Conservation (phyloP, 2,113 vertebrate genomes). For the Pseudopipra pipra region DNA sequence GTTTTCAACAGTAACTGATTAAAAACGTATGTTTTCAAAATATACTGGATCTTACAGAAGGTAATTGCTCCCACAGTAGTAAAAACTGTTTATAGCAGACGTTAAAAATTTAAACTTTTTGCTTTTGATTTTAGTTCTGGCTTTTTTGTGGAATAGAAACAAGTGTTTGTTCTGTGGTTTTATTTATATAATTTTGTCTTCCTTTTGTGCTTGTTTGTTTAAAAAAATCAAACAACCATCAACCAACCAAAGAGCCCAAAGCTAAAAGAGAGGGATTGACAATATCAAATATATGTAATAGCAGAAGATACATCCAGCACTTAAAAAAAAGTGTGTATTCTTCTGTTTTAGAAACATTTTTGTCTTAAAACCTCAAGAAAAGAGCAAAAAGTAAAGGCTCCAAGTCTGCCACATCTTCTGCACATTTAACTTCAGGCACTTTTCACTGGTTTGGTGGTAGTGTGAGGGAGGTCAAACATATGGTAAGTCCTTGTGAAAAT, state of each 20-base stretch:
- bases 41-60: background rate
- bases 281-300: background rate
- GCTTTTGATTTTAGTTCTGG: background rate
- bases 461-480: background rate
- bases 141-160: background rate
- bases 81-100: background rate
- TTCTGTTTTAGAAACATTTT: background rate
- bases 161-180: background rate
- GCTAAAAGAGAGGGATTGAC: background rate
- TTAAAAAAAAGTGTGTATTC: background rate
- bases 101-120: background rate
- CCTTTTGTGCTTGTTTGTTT: background rate
- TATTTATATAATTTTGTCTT: background rate
- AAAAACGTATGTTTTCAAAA: background rate
- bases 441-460: background rate
- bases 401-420: background rate
- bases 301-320: background rate
- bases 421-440: background rate
- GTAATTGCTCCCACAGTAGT: background rate
- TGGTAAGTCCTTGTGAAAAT: background rate
- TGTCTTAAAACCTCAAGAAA: background rate
- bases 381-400: background rate
- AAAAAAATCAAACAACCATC: background rate
- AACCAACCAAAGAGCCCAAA: background rate
- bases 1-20: background rate